Evolutionary conservation across 2,888 invertebrate species (phyloP).

Genomic region (Phorcus lineatus): DNA sequence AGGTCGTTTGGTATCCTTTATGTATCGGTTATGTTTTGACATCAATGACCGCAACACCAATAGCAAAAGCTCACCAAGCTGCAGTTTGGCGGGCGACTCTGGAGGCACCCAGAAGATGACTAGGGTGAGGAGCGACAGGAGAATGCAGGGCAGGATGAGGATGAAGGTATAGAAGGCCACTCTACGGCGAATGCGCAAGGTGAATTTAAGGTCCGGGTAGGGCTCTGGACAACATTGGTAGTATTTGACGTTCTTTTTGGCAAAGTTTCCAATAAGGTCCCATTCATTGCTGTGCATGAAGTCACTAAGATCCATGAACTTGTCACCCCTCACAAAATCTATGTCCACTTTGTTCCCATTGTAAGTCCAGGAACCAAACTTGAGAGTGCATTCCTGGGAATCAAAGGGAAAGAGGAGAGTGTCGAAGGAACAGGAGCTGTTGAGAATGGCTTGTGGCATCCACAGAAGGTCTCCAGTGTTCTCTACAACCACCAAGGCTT

Average conservation of each 20-base stretch:
- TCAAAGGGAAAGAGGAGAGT: constrained; percentile 74
- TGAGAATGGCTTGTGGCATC: constrained; percentile 71
- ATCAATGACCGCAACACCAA: background rate
- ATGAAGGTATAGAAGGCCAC: constrained; percentile 73
- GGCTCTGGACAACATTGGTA: constrained; percentile 72
- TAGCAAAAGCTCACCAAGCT: constrained; percentile 66
- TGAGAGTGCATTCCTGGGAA: constrained; percentile 69
- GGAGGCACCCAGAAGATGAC: constrained; percentile 76
- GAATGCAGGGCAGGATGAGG: constrained; percentile 72
- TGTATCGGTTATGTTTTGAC: no score
- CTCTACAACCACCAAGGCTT: constrained; percentile 70
- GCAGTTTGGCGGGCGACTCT: constrained; percentile 74
- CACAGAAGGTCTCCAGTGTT: constrained; percentile 63
- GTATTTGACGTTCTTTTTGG: constrained; percentile 62
- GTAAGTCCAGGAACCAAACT: constrained; percentile 74
- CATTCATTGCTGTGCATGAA: constrained; percentile 75
- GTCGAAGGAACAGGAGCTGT: constrained; percentile 72
- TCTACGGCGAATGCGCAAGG: constrained; percentile 60
- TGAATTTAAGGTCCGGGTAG: constrained; percentile 70
- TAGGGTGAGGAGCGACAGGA: constrained; percentile 72
- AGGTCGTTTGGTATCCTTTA: no score
- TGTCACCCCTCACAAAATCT: constrained; percentile 55
- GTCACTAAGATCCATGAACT: constrained; percentile 65
- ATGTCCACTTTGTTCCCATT: constrained; percentile 69
- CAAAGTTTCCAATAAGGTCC: constrained; percentile 68